Percentiles rank a stretch among this genome's conserved stretches.
phyloP scores from a whole-genome alignment of 2,113 vertebrate species.

The Cranoglanis bouderius region DNA sequence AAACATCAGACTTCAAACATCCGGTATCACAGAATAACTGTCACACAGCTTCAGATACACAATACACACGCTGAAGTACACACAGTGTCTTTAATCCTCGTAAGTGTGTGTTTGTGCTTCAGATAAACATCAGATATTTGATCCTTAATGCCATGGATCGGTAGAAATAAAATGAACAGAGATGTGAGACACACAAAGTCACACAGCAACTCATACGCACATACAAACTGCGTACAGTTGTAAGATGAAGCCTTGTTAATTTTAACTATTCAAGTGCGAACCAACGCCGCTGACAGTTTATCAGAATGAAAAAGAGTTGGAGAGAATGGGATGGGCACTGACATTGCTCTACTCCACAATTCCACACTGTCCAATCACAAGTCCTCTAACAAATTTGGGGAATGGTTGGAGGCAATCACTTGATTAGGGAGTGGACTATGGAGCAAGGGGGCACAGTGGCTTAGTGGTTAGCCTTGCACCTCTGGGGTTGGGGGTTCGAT shows the following conservation, averaged over 20 bases:
- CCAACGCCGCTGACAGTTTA: neutral
- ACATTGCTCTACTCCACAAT: neutral
- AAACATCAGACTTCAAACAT: slow-evolving; percentile 17
- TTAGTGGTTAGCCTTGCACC: too few species aligned
- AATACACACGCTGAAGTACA: too few species aligned
- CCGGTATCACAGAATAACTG: slow-evolving; percentile 1
- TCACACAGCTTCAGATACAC: neutral
- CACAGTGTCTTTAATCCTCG: neutral
- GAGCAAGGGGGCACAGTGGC: neutral
- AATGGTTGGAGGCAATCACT: neutral
- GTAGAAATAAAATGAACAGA: neutral
- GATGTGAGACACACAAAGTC: neutral
- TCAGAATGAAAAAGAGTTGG: neutral
- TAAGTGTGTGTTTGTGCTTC: slow-evolving; percentile 2
- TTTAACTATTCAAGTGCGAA: neutral
- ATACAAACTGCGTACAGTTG: neutral
- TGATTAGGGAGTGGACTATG: neutral
- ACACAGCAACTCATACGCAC: neutral
- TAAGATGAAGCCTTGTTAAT: neutral
- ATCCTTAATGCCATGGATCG: slow-evolving; percentile 1
- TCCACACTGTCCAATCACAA: neutral
- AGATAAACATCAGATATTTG: slow-evolving; percentile 18
- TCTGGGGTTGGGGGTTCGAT: too few species aligned
- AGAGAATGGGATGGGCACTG: neutral
- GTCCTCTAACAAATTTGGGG: neutral